Conservation (phyloP, 2,888 invertebrate species). For the Caradrina clavipalpis region DNA sequence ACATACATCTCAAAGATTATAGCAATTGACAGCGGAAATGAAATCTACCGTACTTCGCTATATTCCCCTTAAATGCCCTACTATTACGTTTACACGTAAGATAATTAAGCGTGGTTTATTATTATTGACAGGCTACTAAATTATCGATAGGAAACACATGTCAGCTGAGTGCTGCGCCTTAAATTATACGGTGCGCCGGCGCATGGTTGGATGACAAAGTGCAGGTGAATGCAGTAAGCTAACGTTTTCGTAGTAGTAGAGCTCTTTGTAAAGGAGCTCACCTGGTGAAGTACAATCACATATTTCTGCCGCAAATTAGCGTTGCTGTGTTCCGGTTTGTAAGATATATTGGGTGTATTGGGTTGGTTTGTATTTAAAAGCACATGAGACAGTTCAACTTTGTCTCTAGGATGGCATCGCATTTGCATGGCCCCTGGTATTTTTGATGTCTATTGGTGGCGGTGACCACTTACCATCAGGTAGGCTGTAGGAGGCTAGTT, state of each 20-base stretch:
- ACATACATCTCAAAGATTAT: not conserved
- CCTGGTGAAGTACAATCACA: too few relatives aligned
- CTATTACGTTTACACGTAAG: slow-evolving; percentile 54
- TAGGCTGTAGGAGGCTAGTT: too few relatives aligned
- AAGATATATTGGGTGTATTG: too few relatives aligned
- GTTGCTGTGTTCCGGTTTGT: too few relatives aligned
- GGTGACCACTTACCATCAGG: too few relatives aligned
- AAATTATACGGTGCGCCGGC: slow-evolving; percentile 61
- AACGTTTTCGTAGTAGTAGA: not conserved
- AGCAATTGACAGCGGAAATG: slow-evolving; percentile 16
- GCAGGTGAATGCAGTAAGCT: slow-evolving; percentile 25
- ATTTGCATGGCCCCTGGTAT: too few relatives aligned
- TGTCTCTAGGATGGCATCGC: too few relatives aligned
- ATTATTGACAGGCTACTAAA: slow-evolving; percentile 65
- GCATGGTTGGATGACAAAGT: slow-evolving; percentile 24
- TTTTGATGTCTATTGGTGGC: too few relatives aligned
- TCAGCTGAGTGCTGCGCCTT: slow-evolving; percentile 61
- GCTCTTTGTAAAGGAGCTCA: too few relatives aligned
- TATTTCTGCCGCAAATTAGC: too few relatives aligned
- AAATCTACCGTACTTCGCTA: not conserved
- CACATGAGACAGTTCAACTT: too few relatives aligned
- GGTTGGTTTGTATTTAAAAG: too few relatives aligned
- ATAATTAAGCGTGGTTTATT: slow-evolving; percentile 68
- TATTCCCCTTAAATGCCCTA: slow-evolving; percentile 34
- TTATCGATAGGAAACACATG: slow-evolving; percentile 69